Evolutionary conservation across 2,113 vertebrate species (phyloP), one percentile per base, ranked within the genome.

Genomic region (Mustelus asterias): DNA sequence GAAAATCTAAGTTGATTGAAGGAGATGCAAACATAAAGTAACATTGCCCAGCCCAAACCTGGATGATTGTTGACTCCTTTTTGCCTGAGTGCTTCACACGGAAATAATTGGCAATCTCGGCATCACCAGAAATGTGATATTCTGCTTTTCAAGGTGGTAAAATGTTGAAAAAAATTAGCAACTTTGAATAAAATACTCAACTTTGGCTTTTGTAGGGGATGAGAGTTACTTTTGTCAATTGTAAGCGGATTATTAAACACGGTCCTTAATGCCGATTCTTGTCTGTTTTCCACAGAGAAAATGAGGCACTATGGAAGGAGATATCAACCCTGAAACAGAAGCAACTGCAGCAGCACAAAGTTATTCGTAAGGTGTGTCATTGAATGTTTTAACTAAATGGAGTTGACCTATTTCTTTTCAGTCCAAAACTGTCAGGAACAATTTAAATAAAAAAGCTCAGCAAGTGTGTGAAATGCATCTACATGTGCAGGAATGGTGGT

Each of bases 281-380:
- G 78, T 95, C 9, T 95, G 41, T 80, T 78, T 22, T 60, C 63
- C 33, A 22, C 95, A 96, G 96, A 88, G 96, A 96, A 94, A 96
- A 96, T 44, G 96, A 96, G 85, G 96, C 94, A 54, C 41, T 96
- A 37, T 96, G 96, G 96, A 96, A 95, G 24, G 96, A 97, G 65
- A 65, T 96, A 70, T 96, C 96, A 93, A 88, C 72, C 11, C 96
- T 96, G 78, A 96, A 90, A 89, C 96, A 96, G 96, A 96, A 96
- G 69, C 96, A 96, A 63, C 96, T 96, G 13, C 96, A 97, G 48
- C 96, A 96, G 13, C 96, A 96, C 96, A 96, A 96, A 88, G 88
- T 96, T 67, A 96, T 96, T 80, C 96, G 95, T 26, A 96, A 97
- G 96, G 96, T 97, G 65, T 1, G 67, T 65, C 90, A 44, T 65